Evolutionary conservation across 2,888 invertebrate genomes (phyloP), one percentile per base, ranked within the genome.

Genomic region (Hypomecis atomaria): DNA sequence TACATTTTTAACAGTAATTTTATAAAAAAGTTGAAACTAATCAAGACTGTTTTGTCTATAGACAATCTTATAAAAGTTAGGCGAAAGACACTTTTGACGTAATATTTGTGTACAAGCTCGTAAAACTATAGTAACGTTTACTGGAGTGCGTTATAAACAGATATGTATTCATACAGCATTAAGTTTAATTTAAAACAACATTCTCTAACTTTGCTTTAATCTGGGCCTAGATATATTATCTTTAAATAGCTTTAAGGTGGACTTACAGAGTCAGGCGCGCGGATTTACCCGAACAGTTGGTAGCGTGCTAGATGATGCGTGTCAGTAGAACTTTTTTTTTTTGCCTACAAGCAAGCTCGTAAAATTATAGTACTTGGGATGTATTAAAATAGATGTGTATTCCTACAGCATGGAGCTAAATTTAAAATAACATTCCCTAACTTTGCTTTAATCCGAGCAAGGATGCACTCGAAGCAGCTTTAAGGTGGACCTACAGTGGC

Each of bases 401-500:
- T 33, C 6, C 23, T 47, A 47, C 47, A 6, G n/a, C 47, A 33
- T 47, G 0, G 67, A 72, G 75, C 77, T 79, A 71, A 72, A 79
- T 82, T 82, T 77, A 77, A 83, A 84, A 82, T 78, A 81, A 79
- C 75, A 80, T 79, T 75, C 13, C 37, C 76, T 76, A 85, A 86
- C 80, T 87, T 86, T 75, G 77, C 79, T 83, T 86, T 89, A 88
- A 88, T 89, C 87, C 85, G 76, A 83, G 83, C 82, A 78, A 82
- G 80, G 79, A 84, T 86, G 83, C 88, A 86, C 85, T 88, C 82
- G 84, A 86, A 89, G 85, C 88, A 77, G 88, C 87, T 89, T 23
- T 89, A 69, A 79, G 70, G 70, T 70, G 64, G 70, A 71, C 72
- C 88, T 86, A 82, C 81, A 78, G 77, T 84, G 89, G 88, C 86